Conservation (phyloP, 2,888 invertebrate species). For the Lamproptera curius region DNA sequence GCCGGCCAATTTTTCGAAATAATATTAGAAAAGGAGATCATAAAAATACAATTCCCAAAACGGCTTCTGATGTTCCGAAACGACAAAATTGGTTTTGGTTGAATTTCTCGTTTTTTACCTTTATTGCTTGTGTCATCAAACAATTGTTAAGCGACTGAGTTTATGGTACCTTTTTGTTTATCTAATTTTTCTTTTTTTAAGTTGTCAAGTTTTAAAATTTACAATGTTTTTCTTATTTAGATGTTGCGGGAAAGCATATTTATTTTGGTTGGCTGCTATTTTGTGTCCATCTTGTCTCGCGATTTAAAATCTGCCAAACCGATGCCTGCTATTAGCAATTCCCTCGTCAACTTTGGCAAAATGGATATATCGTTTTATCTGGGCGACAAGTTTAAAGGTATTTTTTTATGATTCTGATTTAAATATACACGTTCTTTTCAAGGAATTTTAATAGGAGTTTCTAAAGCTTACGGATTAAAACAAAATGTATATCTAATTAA, state of each 20-base stretch:
- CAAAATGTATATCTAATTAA: too few relatives aligned
- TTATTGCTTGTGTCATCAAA: slow-evolving; percentile 25
- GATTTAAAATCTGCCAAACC: slow-evolving; percentile 41
- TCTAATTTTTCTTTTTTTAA: background rate
- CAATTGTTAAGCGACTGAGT: slow-evolving; percentile 21
- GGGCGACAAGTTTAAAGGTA: slow-evolving; percentile 49
- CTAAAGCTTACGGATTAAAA: too few relatives aligned
- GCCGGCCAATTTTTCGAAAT: slow-evolving; percentile 9
- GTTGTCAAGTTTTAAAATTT: background rate
- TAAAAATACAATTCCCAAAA: slow-evolving; percentile 60
- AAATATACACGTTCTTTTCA: too few relatives aligned
- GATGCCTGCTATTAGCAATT: slow-evolving; percentile 53
- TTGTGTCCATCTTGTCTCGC: slow-evolving; percentile 27
- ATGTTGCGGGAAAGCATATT: slow-evolving; percentile 33
- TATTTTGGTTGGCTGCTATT: slow-evolving; percentile 32
- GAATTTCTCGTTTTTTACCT: slow-evolving; percentile 46
- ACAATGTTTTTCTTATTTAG: slow-evolving; percentile 22
- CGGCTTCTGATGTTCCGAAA: slow-evolving; percentile 55
- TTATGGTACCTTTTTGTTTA: slow-evolving; percentile 5
- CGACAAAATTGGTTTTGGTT: slow-evolving; percentile 51
- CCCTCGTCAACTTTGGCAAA: slow-evolving; percentile 65
- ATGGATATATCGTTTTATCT: slow-evolving; percentile 64
- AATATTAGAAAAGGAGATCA: slow-evolving; percentile 51
- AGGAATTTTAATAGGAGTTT: too few relatives aligned
- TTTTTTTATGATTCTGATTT: too few relatives aligned